Evolutionary conservation across 1,140 invertebrate species (phyloP).

Genomic region (Pentalonia nigronervosa): DNA sequence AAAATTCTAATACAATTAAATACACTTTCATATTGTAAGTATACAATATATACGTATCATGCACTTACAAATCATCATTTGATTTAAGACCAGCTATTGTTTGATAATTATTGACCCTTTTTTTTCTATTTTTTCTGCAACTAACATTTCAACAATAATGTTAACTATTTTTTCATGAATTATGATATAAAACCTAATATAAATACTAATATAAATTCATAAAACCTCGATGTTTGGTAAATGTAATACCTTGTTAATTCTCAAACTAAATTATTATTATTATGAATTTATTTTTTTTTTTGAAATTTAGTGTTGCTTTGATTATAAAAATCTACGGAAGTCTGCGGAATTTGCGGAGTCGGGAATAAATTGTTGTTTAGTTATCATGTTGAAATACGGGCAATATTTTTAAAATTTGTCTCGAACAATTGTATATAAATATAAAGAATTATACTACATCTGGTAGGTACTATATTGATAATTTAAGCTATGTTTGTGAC

Average conservation of each 20-base stretch:
- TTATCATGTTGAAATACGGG: neutral
- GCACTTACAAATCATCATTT: neutral
- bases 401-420: neutral
- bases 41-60: neutral
- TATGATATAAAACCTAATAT: neutral
- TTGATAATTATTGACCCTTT: neutral
- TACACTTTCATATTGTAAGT: neutral
- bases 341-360: too few species aligned
- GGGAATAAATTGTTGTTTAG: too few species aligned
- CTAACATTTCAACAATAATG: too few species aligned
- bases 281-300: too few species aligned
- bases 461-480: neutral
- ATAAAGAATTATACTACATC: neutral
- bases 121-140: neutral
- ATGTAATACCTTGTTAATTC: too few species aligned
- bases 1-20: neutral
- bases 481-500: neutral
- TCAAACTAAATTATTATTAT: too few species aligned
- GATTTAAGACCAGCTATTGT: neutral
- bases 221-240: too few species aligned
- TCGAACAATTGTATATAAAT: neutral
- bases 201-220: too few species aligned
- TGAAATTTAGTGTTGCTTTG: too few species aligned
- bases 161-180: neutral
- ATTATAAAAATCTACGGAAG: too few species aligned